Percentiles rank a stretch among this genome's conserved stretches.
phyloP scores from a whole-genome alignment of 1,140 invertebrate genomes.

The Drosophila pseudoobscura region DNA sequence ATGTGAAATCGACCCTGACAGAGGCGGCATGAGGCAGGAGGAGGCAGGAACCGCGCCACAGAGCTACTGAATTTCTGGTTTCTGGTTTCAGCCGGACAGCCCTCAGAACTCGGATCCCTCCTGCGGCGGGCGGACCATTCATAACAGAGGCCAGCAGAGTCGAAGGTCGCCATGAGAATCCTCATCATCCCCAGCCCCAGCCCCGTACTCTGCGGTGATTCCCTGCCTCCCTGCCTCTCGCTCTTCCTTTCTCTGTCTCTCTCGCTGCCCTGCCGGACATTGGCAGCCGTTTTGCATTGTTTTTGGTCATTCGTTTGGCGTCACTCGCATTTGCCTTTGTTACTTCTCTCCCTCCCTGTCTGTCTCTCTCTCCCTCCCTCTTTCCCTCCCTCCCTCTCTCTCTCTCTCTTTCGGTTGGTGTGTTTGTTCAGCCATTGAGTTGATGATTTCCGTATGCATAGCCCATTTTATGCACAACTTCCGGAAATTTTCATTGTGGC shows the following conservation, averaged over 20 bases:
- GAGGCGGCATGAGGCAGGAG: constrained; percentile 20
- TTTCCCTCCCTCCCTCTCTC: not conserved
- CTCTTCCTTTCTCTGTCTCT: constrained; percentile 16
- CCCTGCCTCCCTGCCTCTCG: not conserved
- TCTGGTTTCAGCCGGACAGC: constrained; percentile 32
- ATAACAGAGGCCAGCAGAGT: constrained; percentile 33
- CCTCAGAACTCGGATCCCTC: constrained; percentile 8
- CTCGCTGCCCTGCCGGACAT: constrained; percentile 51
- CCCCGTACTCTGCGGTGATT: constrained; percentile 8
- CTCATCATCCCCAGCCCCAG: not conserved
- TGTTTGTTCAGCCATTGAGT: constrained; percentile 80
- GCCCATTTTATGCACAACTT: constrained; percentile 82
- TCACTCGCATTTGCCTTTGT: constrained; percentile 68
- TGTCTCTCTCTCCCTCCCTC: not conserved
- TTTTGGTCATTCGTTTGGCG: constrained; percentile 75
- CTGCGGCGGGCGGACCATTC: constrained; percentile 34
- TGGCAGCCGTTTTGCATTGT: constrained; percentile 77
- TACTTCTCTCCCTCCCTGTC: constrained; percentile 33
- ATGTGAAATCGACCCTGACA: constrained; percentile 55
- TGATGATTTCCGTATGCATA: constrained; percentile 83
- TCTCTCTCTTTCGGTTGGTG: constrained; percentile 19
- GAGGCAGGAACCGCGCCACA: constrained; percentile 14
- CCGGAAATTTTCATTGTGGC: constrained; percentile 82
- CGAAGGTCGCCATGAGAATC: constrained; percentile 50
- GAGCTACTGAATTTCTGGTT: constrained; percentile 50